phyloP scores from a whole-genome alignment of 2,113 vertebrate species.

The Oxyruncus cristatus region DNA sequence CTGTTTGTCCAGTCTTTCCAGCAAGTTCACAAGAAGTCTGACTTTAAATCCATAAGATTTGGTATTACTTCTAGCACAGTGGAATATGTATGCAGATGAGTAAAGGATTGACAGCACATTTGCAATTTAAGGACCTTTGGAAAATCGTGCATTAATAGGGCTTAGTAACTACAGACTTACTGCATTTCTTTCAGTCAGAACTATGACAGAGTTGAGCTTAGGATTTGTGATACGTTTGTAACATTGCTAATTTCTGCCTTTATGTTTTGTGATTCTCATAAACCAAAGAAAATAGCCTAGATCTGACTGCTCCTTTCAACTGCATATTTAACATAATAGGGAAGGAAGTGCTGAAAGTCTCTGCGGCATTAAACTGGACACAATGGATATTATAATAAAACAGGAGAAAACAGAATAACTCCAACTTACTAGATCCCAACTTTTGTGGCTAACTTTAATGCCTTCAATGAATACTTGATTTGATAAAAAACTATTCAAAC shows the following conservation, averaged over 20 bases:
- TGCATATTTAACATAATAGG: neutral
- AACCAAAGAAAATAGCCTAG: neutral
- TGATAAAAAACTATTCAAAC: neutral
- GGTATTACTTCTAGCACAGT: neutral
- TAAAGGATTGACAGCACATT: neutral
- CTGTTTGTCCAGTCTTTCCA: neutral
- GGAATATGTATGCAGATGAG: neutral
- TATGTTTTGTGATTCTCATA: neutral
- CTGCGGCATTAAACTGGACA: neutral
- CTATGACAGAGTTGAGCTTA: neutral
- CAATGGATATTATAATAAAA: neutral
- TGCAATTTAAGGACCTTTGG: neutral
- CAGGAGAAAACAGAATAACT: neutral
- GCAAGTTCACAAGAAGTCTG: neutral
- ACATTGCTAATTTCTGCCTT: neutral
- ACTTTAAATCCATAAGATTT: neutral
- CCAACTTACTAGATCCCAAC: neutral
- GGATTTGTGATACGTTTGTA: neutral
- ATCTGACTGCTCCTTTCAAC: neutral
- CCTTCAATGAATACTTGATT: neutral
- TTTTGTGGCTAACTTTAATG: neutral
- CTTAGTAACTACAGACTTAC: neutral
- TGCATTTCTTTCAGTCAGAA: neutral
- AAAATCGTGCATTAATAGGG: neutral
- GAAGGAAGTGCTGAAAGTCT: neutral